Evolutionary conservation across 2,797 vertebrate species (phyloP).

Genomic region (Propithecus perrieri): DNA sequence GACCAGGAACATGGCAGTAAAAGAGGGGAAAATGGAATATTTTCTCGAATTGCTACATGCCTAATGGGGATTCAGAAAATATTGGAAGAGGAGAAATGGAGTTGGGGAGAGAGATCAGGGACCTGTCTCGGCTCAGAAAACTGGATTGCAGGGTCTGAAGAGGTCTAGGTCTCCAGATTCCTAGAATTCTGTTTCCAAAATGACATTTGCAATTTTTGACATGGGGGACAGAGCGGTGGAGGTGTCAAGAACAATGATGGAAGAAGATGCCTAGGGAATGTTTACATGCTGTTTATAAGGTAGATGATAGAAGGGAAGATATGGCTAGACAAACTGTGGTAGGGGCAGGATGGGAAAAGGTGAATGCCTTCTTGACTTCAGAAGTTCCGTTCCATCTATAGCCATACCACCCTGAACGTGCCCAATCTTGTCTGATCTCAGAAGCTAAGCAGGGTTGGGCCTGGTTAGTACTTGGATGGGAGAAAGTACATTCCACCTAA

Average conservation of each 20-base stretch:
- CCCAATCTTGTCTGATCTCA: too few species aligned
- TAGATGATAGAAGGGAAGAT: not conserved
- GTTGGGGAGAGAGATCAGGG: not conserved
- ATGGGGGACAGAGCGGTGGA: not conserved
- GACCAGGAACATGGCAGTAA: not conserved
- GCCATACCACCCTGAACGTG: too few species aligned
- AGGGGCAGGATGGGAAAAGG: not conserved
- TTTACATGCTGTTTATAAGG: not conserved
- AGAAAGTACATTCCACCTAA: not conserved
- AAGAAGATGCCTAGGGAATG: not conserved
- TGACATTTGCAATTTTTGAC: not conserved
- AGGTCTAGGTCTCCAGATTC: not conserved
- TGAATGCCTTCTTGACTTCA: not conserved
- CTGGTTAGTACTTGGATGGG: too few species aligned
- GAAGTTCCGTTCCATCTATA: not conserved
- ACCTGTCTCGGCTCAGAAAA: not conserved
- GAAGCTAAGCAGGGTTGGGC: too few species aligned
- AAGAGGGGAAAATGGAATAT: not conserved
- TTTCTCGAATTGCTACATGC: not conserved
- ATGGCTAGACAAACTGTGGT: not conserved
- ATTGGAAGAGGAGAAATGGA: not conserved
- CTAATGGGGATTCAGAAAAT: not conserved
- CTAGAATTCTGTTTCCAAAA: slow-evolving; percentile 20
- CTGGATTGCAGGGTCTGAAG: not conserved
- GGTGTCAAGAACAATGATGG: not conserved